Evolutionary conservation across 2,888 invertebrate genomes (phyloP).

Genomic region (Brachypterus glaber): DNA sequence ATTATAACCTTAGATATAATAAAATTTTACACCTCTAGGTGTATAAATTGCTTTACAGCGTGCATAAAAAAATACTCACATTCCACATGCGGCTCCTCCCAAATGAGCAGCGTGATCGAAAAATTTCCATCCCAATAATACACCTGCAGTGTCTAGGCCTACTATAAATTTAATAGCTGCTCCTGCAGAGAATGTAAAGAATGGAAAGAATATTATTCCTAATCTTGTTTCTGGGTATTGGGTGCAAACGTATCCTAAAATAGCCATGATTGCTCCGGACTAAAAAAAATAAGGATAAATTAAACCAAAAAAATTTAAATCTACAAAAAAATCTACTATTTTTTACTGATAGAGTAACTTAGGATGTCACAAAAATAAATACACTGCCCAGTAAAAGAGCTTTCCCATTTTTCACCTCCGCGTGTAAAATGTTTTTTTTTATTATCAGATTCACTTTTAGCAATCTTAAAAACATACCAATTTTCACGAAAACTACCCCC

Average conservation of each 20-base stretch:
- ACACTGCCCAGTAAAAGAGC: too few species aligned
- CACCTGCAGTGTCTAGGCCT: constrained; percentile 73
- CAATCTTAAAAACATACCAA: too few species aligned
- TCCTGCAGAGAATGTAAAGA: constrained; percentile 80
- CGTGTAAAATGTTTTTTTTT: too few species aligned
- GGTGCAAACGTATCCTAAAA: constrained; percentile 78
- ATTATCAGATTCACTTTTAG: too few species aligned
- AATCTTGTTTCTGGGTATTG: constrained; percentile 83
- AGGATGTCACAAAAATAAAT: too few species aligned
- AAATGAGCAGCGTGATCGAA: constrained; percentile 99
- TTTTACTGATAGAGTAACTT: too few species aligned
- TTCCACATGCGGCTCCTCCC: constrained; percentile 85
- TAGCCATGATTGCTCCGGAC: constrained; percentile 93
- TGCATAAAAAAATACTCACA: too few species aligned
- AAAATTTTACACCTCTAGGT: constrained; percentile 3
- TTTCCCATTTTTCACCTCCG: too few species aligned
- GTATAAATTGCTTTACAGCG: constrained; percentile 2
- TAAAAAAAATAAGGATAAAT: constrained; percentile 40
- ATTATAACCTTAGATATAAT: not conserved
- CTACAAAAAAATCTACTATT: too few species aligned
- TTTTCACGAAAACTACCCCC: too few species aligned
- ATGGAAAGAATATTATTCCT: constrained; percentile 81
- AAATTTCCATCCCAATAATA: constrained; percentile 77
- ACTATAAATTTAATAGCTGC: constrained; percentile 77
- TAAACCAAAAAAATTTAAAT: too few species aligned